Evolutionary conservation across 2,797 vertebrate genomes (phyloP).

Genomic region (Taeniopygia guttata): DNA sequence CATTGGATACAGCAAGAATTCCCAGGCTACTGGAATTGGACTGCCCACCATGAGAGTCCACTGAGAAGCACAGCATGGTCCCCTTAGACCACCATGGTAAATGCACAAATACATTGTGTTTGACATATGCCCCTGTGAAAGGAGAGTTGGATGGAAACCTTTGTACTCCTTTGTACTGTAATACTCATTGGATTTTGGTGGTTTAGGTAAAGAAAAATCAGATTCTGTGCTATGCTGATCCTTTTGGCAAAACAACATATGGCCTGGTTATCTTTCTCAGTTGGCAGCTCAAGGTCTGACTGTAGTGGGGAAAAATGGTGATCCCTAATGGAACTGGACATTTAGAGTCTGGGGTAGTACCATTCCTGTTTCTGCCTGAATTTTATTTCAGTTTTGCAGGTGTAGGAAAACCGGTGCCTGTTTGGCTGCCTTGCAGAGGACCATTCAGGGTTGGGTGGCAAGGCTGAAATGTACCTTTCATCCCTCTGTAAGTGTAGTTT

Average conservation of each 20-base stretch:
- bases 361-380: not conserved
- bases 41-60: not conserved
- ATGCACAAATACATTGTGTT: not conserved
- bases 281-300: not conserved
- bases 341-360: not conserved
- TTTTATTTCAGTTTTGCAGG: not conserved
- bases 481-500: not conserved
- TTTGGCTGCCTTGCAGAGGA: not conserved
- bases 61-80: not conserved
- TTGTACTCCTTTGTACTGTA: not conserved
- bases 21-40: rapidly evolving
- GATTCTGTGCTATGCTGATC: not conserved
- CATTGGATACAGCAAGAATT: not conserved
- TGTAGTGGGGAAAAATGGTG: not conserved
- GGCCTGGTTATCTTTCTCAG: not conserved
- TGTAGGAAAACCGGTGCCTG: not conserved
- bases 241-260: not conserved
- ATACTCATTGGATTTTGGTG: not conserved
- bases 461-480: not conserved
- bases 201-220: not conserved
- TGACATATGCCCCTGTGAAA: not conserved
- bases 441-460: not conserved
- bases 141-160: not conserved
- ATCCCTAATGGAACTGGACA: rapidly evolving
- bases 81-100: not conserved